These are phyloP conservation scores for Typhlomys cinereus DNA, from an alignment of 2,113 vertebrate species.

Conservation along the genomic window DNA sequence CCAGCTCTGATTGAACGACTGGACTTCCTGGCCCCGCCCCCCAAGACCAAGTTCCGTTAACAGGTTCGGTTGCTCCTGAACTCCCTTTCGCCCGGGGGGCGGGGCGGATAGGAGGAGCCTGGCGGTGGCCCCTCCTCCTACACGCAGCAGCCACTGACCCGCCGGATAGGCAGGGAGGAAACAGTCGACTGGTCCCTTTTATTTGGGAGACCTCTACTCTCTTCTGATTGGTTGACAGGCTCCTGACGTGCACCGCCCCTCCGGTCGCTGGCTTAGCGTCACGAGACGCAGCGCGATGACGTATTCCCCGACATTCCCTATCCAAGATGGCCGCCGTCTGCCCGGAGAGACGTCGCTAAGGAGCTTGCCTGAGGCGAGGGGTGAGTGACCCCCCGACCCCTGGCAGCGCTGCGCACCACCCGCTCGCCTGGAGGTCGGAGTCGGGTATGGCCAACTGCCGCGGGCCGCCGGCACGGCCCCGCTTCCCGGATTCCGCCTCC, in stretches of 20 bases:
- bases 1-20: conserved; percentile 37
- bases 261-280: background rate
- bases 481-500: background rate
- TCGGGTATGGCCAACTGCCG: background rate
- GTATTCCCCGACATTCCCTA: conserved; percentile 28
- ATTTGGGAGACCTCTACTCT: background rate
- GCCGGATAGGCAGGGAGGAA: background rate
- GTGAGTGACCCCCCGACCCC: background rate
- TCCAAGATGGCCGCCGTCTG: conserved; percentile 73
- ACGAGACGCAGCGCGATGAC: conserved; percentile 67
- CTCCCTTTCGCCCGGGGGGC: background rate
- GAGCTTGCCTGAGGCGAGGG: conserved; percentile 31
- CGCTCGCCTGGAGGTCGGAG: background rate
- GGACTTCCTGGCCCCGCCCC: background rate
- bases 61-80: conserved; percentile 72
- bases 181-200: background rate
- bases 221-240: conserved; percentile 64
- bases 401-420: background rate
- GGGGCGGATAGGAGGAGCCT: background rate
- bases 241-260: background rate
- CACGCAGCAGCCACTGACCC: background rate
- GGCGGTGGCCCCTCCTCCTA: background rate
- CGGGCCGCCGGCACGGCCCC: background rate
- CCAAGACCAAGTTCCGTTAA: conserved; percentile 67
- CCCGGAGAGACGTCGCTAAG: conserved; percentile 67